Percentiles rank a stretch among this genome's conserved stretches.
Evolutionary conservation across 2,888 invertebrate species (phyloP).

Genomic region (Phengaris arion): DNA sequence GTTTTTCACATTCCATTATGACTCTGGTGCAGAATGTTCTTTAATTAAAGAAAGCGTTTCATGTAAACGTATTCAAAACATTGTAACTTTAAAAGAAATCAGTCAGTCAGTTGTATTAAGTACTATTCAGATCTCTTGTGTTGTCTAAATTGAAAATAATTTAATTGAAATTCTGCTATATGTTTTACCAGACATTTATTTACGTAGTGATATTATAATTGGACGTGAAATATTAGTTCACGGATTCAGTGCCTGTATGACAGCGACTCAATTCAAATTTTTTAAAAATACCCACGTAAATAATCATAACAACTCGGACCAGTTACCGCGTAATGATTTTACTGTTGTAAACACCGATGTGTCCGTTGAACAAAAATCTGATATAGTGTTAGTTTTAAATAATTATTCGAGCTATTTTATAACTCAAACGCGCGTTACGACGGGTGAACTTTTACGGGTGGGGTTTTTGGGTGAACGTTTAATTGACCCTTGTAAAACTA

Average conservation of each 20-base stretch:
- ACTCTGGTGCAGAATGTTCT: too few relatives aligned
- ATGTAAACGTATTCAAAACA: background rate
- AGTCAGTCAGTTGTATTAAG: background rate
- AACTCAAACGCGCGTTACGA: slow-evolving; percentile 21
- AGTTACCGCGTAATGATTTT: background rate
- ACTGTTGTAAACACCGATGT: background rate
- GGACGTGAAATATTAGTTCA: slow-evolving; percentile 32
- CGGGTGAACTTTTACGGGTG: too few relatives aligned
- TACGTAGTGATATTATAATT: slow-evolving; percentile 31
- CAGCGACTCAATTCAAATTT: background rate
- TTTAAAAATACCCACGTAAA: background rate
- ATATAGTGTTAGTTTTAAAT: background rate
- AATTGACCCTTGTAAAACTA: slow-evolving; percentile 16
- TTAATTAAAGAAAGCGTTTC: too few relatives aligned
- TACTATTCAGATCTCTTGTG: slow-evolving; percentile 16
- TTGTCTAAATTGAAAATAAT: slow-evolving; percentile 11
- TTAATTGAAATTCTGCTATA: slow-evolving; percentile 32
- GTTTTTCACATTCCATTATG: too few relatives aligned
- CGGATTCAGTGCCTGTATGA: slow-evolving; percentile 30
- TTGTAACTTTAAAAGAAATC: background rate
- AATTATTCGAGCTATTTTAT: slow-evolving; percentile 18
- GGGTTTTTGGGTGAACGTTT: too few relatives aligned
- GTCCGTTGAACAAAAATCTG: background rate
- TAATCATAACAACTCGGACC: background rate
- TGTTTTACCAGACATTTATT: slow-evolving; percentile 31